Conservation (phyloP, 1,140 invertebrate species). For the Eufriesea mexicana region DNA sequence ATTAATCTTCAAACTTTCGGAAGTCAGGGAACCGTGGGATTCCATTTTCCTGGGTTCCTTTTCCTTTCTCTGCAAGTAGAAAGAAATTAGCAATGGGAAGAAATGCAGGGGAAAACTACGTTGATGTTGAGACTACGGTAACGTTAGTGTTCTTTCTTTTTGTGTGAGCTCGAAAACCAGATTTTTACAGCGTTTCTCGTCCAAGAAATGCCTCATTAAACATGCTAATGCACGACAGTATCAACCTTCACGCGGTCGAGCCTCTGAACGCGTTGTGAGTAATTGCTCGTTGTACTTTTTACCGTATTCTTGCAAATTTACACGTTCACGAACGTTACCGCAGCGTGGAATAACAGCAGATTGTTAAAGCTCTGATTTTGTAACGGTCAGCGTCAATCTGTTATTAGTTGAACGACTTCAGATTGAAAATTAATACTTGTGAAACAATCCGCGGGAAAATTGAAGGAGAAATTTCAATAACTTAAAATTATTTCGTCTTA, state of each 20-base stretch:
- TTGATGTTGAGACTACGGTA: neutral
- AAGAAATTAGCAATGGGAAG: neutral
- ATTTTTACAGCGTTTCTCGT: neutral
- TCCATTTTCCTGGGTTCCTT: neutral
- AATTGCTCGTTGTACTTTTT: neutral
- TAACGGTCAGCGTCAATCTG: too few species aligned
- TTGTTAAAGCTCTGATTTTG: neutral
- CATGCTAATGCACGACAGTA: slow-evolving; percentile 36
- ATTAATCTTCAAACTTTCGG: neutral
- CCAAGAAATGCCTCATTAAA: slow-evolving; percentile 27
- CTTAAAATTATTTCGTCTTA: too few species aligned
- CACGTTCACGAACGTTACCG: neutral
- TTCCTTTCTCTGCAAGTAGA: neutral
- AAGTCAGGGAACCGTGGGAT: neutral
- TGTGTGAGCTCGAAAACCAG: too few species aligned
- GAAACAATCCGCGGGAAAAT: neutral
- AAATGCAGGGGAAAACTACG: neutral
- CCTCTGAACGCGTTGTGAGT: too few species aligned
- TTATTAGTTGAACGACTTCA: neutral
- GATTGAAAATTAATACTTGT: too few species aligned
- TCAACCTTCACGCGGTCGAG: neutral
- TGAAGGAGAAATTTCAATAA: too few species aligned
- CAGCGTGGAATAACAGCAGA: neutral
- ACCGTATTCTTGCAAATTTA: neutral
- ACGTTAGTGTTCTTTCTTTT: neutral